A percentile compares a stretch with the other conserved stretches of the same genome.
Evolutionary conservation across 37 sponge, comb jelly and placozoan genomes (phyloP).

Genomic region (Diacarnus erythraeanus): DNA sequence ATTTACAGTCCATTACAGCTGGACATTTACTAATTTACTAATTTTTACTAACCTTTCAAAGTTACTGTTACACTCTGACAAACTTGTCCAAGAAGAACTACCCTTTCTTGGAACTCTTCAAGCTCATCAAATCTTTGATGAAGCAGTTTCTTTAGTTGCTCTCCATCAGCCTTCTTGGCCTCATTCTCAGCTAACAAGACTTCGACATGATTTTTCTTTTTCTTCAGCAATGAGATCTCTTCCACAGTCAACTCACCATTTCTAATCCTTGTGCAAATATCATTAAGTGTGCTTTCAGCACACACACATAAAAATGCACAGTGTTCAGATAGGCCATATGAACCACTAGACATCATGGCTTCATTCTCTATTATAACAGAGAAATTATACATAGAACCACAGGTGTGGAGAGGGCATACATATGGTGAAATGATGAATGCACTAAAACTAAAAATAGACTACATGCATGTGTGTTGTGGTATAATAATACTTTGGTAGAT

Average conservation of each 20-base stretch:
- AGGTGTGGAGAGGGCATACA: no score
- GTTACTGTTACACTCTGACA: neutral
- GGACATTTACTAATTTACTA: no score
- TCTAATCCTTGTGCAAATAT: constrained; percentile 4
- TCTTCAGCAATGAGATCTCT: constrained; percentile 19
- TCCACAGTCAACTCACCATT: constrained; percentile 19
- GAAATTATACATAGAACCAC: no score
- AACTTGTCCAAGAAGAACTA: constrained; percentile 6
- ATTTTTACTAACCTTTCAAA: neutral
- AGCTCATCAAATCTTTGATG: constrained; percentile 13
- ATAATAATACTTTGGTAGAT: no score
- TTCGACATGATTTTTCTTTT: constrained; percentile 24
- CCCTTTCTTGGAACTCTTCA: neutral
- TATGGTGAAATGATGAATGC: no score
- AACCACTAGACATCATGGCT: neutral
- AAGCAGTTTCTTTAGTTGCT: neutral
- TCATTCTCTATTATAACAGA: neutral
- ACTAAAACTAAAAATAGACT: no score
- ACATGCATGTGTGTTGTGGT: no score
- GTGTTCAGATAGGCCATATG: constrained; percentile 10
- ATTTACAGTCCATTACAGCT: no score
- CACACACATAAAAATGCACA: constrained; percentile 20
- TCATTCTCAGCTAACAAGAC: constrained; percentile 24
- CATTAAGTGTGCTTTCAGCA: constrained; percentile 30
- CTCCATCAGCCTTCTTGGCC: neutral